These are phyloP conservation scores for Ypsolopha sequella DNA, from an alignment of 2,888 invertebrate species.

Conservation along the genomic window DNA sequence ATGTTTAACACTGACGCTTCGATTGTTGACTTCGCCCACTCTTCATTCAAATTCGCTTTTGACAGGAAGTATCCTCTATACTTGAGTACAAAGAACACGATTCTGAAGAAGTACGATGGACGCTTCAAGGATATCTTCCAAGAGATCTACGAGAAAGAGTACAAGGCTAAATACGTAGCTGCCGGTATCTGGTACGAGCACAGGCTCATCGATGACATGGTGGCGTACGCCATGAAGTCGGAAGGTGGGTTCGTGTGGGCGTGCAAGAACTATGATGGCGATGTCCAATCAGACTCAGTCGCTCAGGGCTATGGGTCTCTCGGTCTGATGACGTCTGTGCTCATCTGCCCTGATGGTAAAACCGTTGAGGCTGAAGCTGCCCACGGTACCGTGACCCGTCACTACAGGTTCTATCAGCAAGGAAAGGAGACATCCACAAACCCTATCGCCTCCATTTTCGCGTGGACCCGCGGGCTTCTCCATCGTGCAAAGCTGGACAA, in stretches of 20 bases:
- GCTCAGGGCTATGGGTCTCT: conserved; percentile 97
- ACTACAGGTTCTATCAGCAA: conserved; percentile 89
- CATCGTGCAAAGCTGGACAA: conserved; percentile 95
- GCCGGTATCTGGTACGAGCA: conserved; percentile 98
- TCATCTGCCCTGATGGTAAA: conserved; percentile 97
- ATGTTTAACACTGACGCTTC: conserved; percentile 98
- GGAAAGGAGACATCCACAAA: conserved; percentile 99
- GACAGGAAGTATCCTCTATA: conserved; percentile 89
- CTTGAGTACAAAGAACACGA: conserved; percentile 97
- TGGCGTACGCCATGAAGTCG: conserved; percentile 97
- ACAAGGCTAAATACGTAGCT: conserved; percentile 86
- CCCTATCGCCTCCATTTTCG: conserved; percentile 98
- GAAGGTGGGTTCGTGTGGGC: conserved; percentile 99
- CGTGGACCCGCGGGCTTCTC: conserved; percentile 94
- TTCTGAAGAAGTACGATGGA: conserved; percentile 96
- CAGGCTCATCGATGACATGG: conserved; percentile 98
- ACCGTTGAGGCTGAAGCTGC: conserved; percentile 99
- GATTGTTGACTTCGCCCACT: conserved; percentile 94
- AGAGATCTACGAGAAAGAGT: conserved; percentile 91
- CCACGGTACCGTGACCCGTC: conserved; percentile 96
- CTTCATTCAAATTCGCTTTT: conserved; percentile 93
- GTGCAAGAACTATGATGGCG: conserved; percentile 99
- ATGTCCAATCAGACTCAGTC: conserved; percentile 98
- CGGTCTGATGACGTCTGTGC: conserved; percentile 98
- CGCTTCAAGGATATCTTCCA: conserved; percentile 98